Percentiles rank a stretch among this genome's conserved stretches.
These are phyloP conservation scores for Hyposoter dolosus DNA, from an alignment of 2,888 invertebrate species.

Conservation along the genomic window DNA sequence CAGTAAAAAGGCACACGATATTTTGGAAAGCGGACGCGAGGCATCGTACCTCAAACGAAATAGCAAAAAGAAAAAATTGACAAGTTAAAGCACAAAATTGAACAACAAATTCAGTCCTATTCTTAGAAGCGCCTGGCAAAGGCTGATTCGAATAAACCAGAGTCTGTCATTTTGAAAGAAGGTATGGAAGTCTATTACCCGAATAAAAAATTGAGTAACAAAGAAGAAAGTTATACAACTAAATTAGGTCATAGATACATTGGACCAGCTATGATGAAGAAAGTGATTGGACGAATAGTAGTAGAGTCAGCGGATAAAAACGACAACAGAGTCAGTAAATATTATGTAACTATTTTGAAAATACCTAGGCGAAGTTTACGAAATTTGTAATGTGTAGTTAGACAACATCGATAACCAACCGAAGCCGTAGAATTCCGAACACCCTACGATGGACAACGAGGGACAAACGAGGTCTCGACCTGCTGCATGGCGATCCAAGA, in stretches of 20 bases:
- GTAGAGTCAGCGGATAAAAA: constrained; percentile 54
- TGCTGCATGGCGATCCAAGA: not conserved
- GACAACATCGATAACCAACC: not conserved
- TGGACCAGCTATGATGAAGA: constrained; percentile 46
- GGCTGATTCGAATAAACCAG: not conserved
- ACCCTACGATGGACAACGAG: not conserved
- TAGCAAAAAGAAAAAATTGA: too few relatives aligned
- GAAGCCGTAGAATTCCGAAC: not conserved
- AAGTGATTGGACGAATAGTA: constrained; percentile 53
- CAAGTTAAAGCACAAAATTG: not conserved
- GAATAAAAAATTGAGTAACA: constrained; percentile 1
- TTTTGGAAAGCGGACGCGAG: not conserved
- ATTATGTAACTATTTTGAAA: constrained; percentile 57
- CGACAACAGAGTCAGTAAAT: constrained; percentile 51
- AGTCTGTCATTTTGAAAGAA: constrained; percentile 4
- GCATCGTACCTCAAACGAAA: too few relatives aligned
- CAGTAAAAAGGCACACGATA: not conserved
- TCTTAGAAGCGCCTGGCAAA: constrained; percentile 33
- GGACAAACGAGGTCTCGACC: not conserved
- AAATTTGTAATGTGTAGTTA: not conserved
- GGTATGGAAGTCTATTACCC: not conserved
- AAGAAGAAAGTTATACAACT: constrained; percentile 17
- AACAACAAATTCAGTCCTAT: constrained; percentile 6
- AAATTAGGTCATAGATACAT: constrained; percentile 38
- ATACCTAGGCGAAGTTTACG: constrained; percentile 53